Percentiles rank a stretch among this genome's conserved stretches.
Evolutionary conservation across 2,113 vertebrate genomes (phyloP).

Genomic region (Corythaixoides concolor): DNA sequence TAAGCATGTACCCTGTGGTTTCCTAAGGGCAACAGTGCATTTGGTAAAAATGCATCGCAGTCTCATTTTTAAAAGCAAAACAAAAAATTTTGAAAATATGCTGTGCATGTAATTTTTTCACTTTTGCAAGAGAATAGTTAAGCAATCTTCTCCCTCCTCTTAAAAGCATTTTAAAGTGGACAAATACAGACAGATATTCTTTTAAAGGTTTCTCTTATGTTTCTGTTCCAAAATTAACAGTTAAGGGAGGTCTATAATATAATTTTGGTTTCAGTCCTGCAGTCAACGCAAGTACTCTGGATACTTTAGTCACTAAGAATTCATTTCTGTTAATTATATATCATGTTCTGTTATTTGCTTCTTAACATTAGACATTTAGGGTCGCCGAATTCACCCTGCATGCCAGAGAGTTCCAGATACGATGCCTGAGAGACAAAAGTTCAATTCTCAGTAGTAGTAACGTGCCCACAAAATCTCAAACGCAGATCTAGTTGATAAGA

Average conservation of each 20-base stretch:
- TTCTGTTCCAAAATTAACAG: neutral
- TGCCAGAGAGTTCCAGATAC: conserved; percentile 30
- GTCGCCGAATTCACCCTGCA: conserved; percentile 35
- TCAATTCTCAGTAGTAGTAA: conserved; percentile 38
- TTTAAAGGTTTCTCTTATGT: neutral
- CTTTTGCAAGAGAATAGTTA: no score
- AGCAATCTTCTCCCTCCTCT: neutral
- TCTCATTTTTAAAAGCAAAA: neutral
- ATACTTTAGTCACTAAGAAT: conserved; percentile 23
- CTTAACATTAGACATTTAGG: conserved; percentile 26
- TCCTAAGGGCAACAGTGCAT: neutral
- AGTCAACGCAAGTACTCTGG: neutral
- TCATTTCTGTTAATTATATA: conserved; percentile 53
- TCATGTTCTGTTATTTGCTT: conserved; percentile 42
- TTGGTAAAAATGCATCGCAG: neutral
- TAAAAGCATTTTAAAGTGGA: neutral
- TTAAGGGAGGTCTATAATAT: neutral
- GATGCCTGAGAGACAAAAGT: conserved; percentile 9
- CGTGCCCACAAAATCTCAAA: conserved; percentile 43
- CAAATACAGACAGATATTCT: neutral
- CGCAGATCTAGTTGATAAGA: conserved; percentile 52
- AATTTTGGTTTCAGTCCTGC: neutral
- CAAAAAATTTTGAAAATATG: neutral
- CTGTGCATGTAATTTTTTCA: neutral
- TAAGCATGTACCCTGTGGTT: accelerated